Evolutionary conservation across 2,797 vertebrate species (phyloP), one percentile per base, ranked within the genome.

Genomic region (Amphiprion clarkii): DNA sequence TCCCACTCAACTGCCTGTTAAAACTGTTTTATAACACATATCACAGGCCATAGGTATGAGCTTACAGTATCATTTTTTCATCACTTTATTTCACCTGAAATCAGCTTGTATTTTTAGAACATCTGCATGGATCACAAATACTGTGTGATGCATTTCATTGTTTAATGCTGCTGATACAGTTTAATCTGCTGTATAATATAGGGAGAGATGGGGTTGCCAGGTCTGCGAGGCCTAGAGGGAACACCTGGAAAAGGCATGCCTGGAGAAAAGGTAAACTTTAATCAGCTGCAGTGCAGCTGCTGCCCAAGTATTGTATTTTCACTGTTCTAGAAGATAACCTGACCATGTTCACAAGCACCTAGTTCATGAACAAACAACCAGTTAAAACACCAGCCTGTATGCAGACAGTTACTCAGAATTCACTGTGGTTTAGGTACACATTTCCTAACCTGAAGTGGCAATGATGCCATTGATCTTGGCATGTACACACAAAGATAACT

Each of bases 171-270:
- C 40, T 74, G 29, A 63, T n/a, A 1, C 1, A n/a, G 6, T 31
- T 61, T 31, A 33, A 64, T 72, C 6, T 84, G 31, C 56, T 70
- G 17, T 65, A n/a, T 74, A 2, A 36, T 72, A 2, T 11, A 98
- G 96, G 96, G 96, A 40, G 96, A 98, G 90, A 93, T 86, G 19
- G 96, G 97, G 33, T 65, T 94, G 40, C 73, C 93, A 23, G 97
- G 97, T 60, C 40, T 25, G n/a, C 92, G 89, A 87, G 96, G 96
- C 52, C 65, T 67, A 2, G 95, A 96, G 67, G 96, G 96, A 81
- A 71, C 62, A 0, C 77, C 92, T 3, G 96, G 96, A 3, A 96
- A 86, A 93, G 96, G 96, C 77, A 73, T 88, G 1, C 31, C 91
- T n/a, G 97, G 96, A 72, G 93, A 95, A 88, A 97, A 97, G 96